A percentile compares a stretch with the other conserved stretches of the same genome.
These are phyloP conservation scores for Morone chrysops DNA, from an alignment of 2,113 vertebrate genomes.

Conservation along the genomic window DNA sequence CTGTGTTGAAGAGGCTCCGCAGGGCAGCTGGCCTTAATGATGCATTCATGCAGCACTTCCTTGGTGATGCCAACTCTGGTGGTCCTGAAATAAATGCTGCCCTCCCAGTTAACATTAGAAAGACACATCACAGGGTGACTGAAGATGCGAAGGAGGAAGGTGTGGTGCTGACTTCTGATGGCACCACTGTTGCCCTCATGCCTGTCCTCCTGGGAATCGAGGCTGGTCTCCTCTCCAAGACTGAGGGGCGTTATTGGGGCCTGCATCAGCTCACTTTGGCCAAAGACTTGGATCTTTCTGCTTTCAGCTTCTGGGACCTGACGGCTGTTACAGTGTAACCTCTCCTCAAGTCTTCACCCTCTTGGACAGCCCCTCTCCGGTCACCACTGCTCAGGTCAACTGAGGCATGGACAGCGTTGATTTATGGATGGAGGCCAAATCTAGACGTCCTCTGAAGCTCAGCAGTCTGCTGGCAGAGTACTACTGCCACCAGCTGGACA, in stretches of 20 bases:
- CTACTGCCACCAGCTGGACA: constrained; percentile 77
- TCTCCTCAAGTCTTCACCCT: constrained; percentile 85
- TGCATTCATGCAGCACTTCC: constrained; percentile 62
- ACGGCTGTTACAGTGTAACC: constrained; percentile 86
- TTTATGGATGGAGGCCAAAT: constrained; percentile 74
- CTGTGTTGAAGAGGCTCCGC: constrained; percentile 62
- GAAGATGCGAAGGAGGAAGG: constrained; percentile 72
- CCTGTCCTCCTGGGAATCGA: constrained; percentile 87
- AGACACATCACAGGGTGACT: constrained; percentile 57
- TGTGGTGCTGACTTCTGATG: constrained; percentile 87
- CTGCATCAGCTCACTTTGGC: constrained; percentile 82
- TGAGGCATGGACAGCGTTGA: constrained; percentile 91
- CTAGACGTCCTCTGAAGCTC: constrained; percentile 45
- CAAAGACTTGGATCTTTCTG: constrained; percentile 71
- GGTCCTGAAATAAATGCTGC: constrained; percentile 31
- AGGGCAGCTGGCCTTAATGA: constrained; percentile 50
- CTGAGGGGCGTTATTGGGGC: not conserved
- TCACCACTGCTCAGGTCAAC: constrained; percentile 84
- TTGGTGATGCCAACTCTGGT: constrained; percentile 29
- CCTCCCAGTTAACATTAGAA: constrained; percentile 65
- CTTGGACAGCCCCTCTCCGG: constrained; percentile 53
- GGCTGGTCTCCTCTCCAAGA: constrained; percentile 75
- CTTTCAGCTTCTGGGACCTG: constrained; percentile 76
- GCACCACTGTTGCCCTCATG: constrained; percentile 86
- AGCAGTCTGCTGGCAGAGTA: constrained; percentile 84